These are phyloP conservation scores for Equus przewalskii DNA, from an alignment of 2,113 vertebrate species.

Conservation along the genomic window DNA sequence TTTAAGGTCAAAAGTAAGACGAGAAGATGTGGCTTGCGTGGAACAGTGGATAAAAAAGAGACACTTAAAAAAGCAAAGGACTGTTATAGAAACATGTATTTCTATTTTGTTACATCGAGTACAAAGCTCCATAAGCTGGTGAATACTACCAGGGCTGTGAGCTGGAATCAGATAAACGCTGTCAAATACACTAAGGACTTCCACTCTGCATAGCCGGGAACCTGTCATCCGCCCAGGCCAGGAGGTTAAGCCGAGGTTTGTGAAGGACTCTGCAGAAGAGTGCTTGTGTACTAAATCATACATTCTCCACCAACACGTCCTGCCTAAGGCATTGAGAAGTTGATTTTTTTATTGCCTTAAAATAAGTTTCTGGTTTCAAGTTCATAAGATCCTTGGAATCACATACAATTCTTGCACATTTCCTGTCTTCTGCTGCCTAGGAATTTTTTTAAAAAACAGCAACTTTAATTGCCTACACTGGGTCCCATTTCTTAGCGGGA, in stretches of 20 bases:
- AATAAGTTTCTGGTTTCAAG: slow-evolving; percentile 38
- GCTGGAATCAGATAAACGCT: slow-evolving; percentile 47
- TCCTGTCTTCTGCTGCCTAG: background rate
- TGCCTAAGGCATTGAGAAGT: background rate
- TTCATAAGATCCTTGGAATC: background rate
- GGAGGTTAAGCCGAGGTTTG: slow-evolving; percentile 17
- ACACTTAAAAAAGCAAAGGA: background rate
- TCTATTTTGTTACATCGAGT: slow-evolving; percentile 43
- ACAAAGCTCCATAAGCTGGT: slow-evolving; percentile 30
- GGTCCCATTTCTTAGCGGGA: background rate
- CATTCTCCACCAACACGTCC: background rate
- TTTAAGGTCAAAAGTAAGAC: slow-evolving; percentile 62
- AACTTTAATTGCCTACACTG: background rate
- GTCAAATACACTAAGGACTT: background rate
- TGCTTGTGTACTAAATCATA: background rate
- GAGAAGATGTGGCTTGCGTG: background rate
- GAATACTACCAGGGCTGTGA: slow-evolving; percentile 19
- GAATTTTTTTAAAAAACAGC: background rate
- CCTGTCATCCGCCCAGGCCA: background rate
- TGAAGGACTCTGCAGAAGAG: background rate
- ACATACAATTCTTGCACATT: background rate
- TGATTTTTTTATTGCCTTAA: background rate
- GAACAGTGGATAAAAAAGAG: background rate
- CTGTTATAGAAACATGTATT: background rate
- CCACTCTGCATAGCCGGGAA: background rate